Evolutionary conservation across 2,113 vertebrate genomes (phyloP), one percentile per base, ranked within the genome.

Genomic region (Mustela nigripes): DNA sequence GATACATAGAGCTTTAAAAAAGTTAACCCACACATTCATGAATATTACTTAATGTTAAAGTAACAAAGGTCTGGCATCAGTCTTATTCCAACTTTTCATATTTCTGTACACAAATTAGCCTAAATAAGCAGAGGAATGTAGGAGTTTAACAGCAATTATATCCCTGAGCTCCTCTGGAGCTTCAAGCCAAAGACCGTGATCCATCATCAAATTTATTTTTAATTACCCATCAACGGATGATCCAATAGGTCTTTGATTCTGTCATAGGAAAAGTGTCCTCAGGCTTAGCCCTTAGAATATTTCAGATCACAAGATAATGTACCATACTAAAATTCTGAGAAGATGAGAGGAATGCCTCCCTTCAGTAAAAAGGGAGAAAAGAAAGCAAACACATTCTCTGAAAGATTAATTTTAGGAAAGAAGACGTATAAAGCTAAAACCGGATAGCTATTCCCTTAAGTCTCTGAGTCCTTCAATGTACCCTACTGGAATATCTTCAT

Each of bases 151-250:
- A 62, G 62, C n/a, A 50, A 26, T 63, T n/a, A 79, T 63, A 86
- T 78, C 69, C 74, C 26, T 60, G 22, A 91, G 93, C 21, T 94
- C 53, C 19, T 91, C 91, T 92, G 26, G 22, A 74, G n/a, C 90
- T 88, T 78, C 42, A 96, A 28, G 24, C n/a, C 26, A 94, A 16
- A 67, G n/a, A 69, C 31, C 33, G 10, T 85, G 33, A 63, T 73
- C 33, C 45, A 81, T 82, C 16, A 93, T 73, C 45, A 95, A 83
- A 91, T 74, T 58, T 85, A 91, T 65, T 88, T 93, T 87, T 76
- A 93, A 74, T 78, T 62, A 48, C 48, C 39, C 85, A 71, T 71
- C 73, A 78, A 65, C 11, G 73, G 16, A 60, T 62, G 12, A 63
- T 18, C 24, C 42, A 76, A 76, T 65, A 50, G 12, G 24, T 80